phyloP scores from a whole-genome alignment of 2,113 vertebrate species.

The Zosterops hypoxanthus region DNA sequence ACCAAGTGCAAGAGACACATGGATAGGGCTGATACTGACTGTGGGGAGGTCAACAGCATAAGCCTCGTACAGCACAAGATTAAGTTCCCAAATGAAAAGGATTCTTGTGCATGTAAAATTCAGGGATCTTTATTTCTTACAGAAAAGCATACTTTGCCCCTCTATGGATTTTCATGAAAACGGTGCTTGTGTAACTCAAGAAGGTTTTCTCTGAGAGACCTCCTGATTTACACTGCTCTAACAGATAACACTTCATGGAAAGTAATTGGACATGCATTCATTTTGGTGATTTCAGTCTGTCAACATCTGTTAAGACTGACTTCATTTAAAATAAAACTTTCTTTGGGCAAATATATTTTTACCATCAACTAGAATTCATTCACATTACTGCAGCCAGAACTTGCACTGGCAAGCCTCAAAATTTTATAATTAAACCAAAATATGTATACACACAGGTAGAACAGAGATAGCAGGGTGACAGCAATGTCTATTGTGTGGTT shows the following conservation, averaged over 20 bases:
- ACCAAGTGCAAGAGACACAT: neutral
- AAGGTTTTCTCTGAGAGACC: neutral
- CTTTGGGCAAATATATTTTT: neutral
- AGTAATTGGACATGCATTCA: neutral
- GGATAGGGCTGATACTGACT: neutral
- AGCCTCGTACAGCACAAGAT: neutral
- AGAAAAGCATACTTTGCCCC: neutral
- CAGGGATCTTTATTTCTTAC: neutral
- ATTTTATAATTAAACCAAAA: neutral
- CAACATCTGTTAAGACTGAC: constrained; percentile 72
- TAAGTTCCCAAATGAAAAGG: neutral
- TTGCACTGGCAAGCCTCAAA: neutral
- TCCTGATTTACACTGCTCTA: neutral
- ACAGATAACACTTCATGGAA: neutral
- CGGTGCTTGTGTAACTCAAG: neutral
- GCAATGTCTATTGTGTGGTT: neutral
- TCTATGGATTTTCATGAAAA: neutral
- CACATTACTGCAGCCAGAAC: neutral
- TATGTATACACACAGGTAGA: neutral
- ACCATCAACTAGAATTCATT: neutral
- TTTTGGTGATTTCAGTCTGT: constrained; percentile 72
- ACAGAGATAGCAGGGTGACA: neutral
- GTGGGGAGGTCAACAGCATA: neutral
- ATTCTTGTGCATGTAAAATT: neutral
- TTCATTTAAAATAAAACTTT: constrained; percentile 62